phyloP scores from a whole-genome alignment of 2,888 invertebrate genomes.

The Timema cristinae region DNA sequence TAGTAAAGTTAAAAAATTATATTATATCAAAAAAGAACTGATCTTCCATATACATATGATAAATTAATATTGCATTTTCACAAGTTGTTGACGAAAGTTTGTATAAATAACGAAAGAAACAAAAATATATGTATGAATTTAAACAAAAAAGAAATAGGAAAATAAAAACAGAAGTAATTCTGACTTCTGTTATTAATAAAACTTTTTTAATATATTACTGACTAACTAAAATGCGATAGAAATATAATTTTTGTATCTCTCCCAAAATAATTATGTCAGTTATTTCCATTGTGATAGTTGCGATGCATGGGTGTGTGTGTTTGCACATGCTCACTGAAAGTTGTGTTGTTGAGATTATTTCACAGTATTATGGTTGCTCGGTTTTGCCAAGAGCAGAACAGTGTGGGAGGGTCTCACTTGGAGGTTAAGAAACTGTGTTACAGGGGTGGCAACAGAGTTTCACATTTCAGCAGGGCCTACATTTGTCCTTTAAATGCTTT shows the following conservation, averaged over 20 bases:
- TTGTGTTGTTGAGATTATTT: constrained; percentile 34
- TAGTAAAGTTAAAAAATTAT: constrained; percentile 23
- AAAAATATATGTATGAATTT: constrained; percentile 9
- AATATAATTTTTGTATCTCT: background rate
- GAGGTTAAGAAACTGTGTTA: no score
- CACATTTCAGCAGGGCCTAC: no score
- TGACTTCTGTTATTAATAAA: constrained; percentile 28
- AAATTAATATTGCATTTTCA: constrained; percentile 31
- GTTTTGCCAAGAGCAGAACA: no score
- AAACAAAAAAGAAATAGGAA: background rate
- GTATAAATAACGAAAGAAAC: no score
- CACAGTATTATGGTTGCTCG: constrained; percentile 31
- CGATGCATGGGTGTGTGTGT: constrained; percentile 21
- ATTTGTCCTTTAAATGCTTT: no score
- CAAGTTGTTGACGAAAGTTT: constrained; percentile 24
- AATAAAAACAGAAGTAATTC: constrained; percentile 30
- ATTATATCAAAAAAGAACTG: constrained; percentile 29
- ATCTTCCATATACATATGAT: constrained; percentile 34
- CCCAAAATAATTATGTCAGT: background rate
- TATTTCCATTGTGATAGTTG: constrained; percentile 30
- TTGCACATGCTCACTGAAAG: background rate
- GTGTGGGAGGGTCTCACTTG: no score
- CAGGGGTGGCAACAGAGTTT: no score
- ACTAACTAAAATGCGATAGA: constrained; percentile 21
- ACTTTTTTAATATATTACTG: constrained; percentile 19